These are phyloP conservation scores for Hypolimnas misippus DNA, from an alignment of 2,888 invertebrate genomes.

Conservation along the genomic window DNA sequence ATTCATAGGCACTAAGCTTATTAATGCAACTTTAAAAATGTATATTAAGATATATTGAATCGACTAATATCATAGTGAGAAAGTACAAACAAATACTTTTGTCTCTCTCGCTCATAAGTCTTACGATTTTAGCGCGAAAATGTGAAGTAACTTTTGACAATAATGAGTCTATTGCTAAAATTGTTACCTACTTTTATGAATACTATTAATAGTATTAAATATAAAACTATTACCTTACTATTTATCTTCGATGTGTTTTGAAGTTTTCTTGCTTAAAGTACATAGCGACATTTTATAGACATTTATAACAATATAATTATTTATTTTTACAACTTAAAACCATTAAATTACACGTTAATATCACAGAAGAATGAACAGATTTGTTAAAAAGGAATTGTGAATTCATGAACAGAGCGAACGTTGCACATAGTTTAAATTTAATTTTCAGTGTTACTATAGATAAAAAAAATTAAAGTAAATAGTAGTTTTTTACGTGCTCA, in stretches of 20 bases:
- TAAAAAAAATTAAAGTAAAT: not conserved
- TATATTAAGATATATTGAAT: too few species aligned
- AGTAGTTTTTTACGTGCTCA: not conserved
- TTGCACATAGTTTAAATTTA: not conserved
- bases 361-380: not conserved
- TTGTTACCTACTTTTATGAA: conserved; percentile 8
- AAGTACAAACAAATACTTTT: not conserved
- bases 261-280: conserved; percentile 1
- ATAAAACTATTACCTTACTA: not conserved
- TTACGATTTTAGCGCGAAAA: conserved; percentile 14
- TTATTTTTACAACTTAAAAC: too few species aligned
- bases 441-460: too few species aligned
- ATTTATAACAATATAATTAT: too few species aligned
- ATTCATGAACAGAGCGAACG: not conserved
- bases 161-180: conserved; percentile 37
- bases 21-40: too few species aligned
- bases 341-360: not conserved
- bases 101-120: not conserved
- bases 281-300: not conserved
- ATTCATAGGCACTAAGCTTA: too few species aligned
- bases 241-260: conserved; percentile 2
- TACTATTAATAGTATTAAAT: not conserved
- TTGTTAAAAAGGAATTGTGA: not conserved
- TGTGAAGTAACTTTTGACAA: conserved; percentile 32
- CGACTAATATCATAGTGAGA: too few species aligned